Evolutionary conservation across 2,113 vertebrate species (phyloP).

Genomic region (Hystrix brachyura): DNA sequence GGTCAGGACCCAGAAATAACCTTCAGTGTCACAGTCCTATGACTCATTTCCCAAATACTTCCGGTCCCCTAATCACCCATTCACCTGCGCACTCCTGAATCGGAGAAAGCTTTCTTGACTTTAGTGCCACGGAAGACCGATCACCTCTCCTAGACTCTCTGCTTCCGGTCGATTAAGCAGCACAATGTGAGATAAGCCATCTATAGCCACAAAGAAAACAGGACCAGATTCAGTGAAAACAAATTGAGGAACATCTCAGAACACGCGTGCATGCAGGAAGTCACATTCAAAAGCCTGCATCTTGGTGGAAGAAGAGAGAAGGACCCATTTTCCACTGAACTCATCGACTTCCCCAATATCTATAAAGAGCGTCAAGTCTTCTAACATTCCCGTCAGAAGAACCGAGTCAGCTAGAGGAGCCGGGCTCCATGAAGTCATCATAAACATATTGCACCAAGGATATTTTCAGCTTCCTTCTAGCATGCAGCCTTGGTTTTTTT

Average conservation of each 20-base stretch:
- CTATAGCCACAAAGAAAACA: not conserved
- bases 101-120: too few species aligned
- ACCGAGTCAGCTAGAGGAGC: not conserved
- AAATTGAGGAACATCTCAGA: not conserved
- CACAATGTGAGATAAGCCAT: not conserved
- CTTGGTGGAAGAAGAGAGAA: not conserved
- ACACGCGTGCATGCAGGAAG: not conserved
- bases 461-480: not conserved
- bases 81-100: too few species aligned
- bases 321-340: not conserved
- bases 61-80: not conserved
- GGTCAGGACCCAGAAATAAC: not conserved
- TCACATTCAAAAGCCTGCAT: not conserved
- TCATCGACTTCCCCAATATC: not conserved
- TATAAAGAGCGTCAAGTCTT: not conserved
- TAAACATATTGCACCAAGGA: not conserved
- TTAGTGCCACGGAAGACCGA: not conserved
- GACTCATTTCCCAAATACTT: not conserved
- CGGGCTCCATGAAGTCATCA: not conserved
- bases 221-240: not conserved
- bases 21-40: accelerated
- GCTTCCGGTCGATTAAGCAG: not conserved
- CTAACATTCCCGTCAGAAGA: not conserved
- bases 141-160: not conserved
- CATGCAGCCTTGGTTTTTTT: not conserved